Evolutionary conservation across 2,113 vertebrate species (phyloP).

Genomic region (Calidris pygmaea): DNA sequence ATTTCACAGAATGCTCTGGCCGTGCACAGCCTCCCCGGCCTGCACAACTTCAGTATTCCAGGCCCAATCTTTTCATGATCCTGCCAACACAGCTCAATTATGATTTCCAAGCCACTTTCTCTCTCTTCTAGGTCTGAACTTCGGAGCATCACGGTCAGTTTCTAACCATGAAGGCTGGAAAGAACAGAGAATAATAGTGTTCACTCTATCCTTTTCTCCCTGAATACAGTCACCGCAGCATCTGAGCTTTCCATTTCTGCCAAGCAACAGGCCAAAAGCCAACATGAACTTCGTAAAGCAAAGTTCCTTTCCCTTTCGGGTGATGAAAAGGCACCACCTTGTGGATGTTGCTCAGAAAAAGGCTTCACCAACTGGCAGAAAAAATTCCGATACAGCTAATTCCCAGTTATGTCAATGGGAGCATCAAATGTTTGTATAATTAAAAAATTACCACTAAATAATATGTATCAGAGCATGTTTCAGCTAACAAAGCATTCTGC

Average conservation of each 20-base stretch:
- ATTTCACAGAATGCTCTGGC: background rate
- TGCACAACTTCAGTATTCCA: background rate
- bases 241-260: background rate
- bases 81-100: background rate
- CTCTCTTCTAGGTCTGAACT: background rate
- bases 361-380: background rate
- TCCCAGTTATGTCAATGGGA: background rate
- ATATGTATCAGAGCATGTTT: background rate
- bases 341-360: slow-evolving; percentile 1
- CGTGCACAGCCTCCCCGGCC: background rate
- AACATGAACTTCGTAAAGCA: background rate
- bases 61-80: background rate
- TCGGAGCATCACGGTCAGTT: background rate
- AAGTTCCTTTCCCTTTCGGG: background rate
- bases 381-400: background rate
- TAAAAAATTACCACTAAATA: background rate
- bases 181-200: rapidly evolving
- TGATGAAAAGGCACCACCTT: slow-evolving; percentile 67
- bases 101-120: background rate
- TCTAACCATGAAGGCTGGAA: background rate
- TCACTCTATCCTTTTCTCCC: background rate
- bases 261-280: slow-evolving; percentile 38
- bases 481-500: background rate
- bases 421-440: background rate
- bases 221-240: background rate